These are phyloP conservation scores for Sarcophaga peregrina DNA, from an alignment of 1,140 invertebrate species.

Conservation along the genomic window DNA sequence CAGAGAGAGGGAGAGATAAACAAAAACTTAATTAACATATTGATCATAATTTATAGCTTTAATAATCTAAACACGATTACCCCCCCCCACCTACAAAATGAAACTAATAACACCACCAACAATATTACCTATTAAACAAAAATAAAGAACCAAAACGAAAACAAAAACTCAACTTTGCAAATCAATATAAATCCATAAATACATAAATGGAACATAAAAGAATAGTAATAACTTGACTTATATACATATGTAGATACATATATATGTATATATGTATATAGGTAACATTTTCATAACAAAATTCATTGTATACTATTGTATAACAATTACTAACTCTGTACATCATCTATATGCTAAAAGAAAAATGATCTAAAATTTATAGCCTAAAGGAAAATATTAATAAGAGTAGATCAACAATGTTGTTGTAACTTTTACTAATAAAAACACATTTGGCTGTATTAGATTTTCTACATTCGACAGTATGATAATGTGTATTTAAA, in stretches of 20 bases:
- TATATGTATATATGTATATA: too few species aligned
- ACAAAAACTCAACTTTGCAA: neutral
- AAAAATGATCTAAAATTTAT: neutral
- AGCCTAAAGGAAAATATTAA: neutral
- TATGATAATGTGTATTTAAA: too few species aligned
- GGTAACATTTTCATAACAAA: neutral
- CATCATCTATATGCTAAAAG: neutral
- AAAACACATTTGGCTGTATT: neutral
- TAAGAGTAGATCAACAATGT: neutral
- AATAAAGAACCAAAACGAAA: neutral
- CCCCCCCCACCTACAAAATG: too few species aligned
- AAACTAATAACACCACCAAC: slow-evolving; percentile 6
- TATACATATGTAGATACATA: neutral
- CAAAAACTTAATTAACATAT: slow-evolving; percentile 57
- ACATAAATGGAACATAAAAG: slow-evolving; percentile 3
- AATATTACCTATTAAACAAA: neutral
- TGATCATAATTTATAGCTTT: slow-evolving; percentile 62
- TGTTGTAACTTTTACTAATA: neutral
- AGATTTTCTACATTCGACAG: neutral
- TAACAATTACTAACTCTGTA: too few species aligned
- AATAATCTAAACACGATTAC: slow-evolving; percentile 48
- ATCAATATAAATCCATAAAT: neutral
- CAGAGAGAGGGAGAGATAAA: slow-evolving; percentile 31
- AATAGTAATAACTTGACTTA: neutral
- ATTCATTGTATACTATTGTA: neutral